Base-by-base conservation (phyloP, 2,113 vertebrate genomes). In the Scytalopus superciliaris region DNA sequence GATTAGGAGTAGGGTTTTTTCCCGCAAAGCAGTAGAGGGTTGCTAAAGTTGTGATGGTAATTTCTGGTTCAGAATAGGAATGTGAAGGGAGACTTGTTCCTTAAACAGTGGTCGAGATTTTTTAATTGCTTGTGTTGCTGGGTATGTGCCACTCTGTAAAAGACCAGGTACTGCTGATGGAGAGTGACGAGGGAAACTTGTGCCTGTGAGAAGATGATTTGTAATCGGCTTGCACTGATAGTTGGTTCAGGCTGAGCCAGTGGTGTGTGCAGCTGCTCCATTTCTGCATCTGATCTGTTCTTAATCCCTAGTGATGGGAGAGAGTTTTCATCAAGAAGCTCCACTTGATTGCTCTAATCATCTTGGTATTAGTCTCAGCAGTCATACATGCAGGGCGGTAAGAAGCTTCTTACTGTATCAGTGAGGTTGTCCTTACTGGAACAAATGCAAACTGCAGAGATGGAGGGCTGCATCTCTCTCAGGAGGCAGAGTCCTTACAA, bases 291-390 rank as follows among this genome's bases (percentile, higher is more conserved):
- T 92, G 73, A 89, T 92, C 84, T 90, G 60, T 56, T 91, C 49
- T 92, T 95, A 95, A 94, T 96, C 77, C 77, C 40, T 78, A 31
- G 19, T 49, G 66, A 93, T 72, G 81, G 77, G 91, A 80, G 82
- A 87, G 88, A 93, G 52, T 90, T 92, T 89, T 92, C 79, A 91
- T 95, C 80, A 60, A 74, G 94, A 72, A 94, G 86, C 91, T 93
- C 40, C 22, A 24, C 70, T 89, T 95, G 95, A 93, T 94, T 92
- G 77, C 80, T 91, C 60, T 94, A 94, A 95, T 96, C 89, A 78
- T 69, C 74, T 79, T 68, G 70, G 74, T 80, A 64, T 96, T 96
- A 95, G n/a, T 78, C 66, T 77, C 57, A 33, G 84, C 0, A 27
- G 70, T 92, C 60, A n/a, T 87, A 49, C 40, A 39, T 0, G 1